Percentiles rank a stretch among this genome's conserved stretches.
Evolutionary conservation across 1,140 invertebrate genomes (phyloP).

Genomic region (Drosophila setifemur): DNA sequence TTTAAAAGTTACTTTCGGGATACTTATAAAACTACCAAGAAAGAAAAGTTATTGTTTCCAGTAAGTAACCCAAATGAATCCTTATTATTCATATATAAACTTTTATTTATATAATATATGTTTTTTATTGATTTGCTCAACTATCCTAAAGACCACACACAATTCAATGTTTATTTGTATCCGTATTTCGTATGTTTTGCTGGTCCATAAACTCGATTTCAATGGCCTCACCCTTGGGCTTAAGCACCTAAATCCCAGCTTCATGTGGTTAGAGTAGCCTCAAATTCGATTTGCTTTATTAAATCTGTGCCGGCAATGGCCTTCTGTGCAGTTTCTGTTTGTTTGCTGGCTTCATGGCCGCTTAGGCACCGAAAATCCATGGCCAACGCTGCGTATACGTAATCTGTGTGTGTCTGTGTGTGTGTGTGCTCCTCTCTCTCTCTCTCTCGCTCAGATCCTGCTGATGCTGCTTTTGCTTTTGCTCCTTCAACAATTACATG

Average conservation of each 20-base stretch:
- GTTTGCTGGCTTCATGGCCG: constrained; percentile 49
- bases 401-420: constrained; percentile 22
- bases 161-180: too few species aligned
- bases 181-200: too few species aligned
- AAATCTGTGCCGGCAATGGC: constrained; percentile 18
- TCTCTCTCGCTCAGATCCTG: constrained; percentile 19
- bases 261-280: constrained; percentile 4
- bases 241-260: constrained; percentile 3
- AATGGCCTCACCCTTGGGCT: neutral
- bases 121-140: too few species aligned
- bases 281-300: constrained; percentile 41
- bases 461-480: constrained; percentile 5
- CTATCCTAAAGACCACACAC: too few species aligned
- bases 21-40: too few species aligned
- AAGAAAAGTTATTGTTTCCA: too few species aligned
- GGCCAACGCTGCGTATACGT: constrained; percentile 63
- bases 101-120: too few species aligned
- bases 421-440: too few species aligned
- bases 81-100: too few species aligned
- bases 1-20: too few species aligned
- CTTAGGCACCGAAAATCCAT: constrained; percentile 56
- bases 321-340: constrained; percentile 31
- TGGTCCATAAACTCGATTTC: too few species aligned
- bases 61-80: too few species aligned
- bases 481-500: constrained; percentile 64